phyloP scores from a whole-genome alignment of 23 tunicate species.

The Pegea sp. region DNA sequence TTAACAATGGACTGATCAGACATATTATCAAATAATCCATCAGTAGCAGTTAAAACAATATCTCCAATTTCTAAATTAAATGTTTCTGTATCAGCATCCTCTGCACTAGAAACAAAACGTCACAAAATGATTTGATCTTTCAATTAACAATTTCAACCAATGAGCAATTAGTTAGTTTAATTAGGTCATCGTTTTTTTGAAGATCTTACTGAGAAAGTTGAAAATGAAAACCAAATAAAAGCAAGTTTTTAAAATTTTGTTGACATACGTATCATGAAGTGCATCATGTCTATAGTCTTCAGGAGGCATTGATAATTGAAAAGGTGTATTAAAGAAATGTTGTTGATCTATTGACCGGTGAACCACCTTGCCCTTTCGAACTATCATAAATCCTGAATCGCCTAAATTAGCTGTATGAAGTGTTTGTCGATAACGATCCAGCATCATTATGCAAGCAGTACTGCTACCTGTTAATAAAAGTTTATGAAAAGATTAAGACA shows the following conservation, averaged over 20 bases:
- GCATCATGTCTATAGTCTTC: slow-evolving; percentile 42
- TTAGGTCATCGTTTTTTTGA: too few species aligned
- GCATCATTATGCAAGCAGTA: slow-evolving; percentile 85
- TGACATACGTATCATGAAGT: slow-evolving; percentile 38
- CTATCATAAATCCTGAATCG: slow-evolving; percentile 93
- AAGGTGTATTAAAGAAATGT: slow-evolving; percentile 93
- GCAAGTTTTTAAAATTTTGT: neutral
- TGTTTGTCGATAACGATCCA: slow-evolving; percentile 62
- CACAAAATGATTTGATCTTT: too few species aligned
- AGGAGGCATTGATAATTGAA: slow-evolving; percentile 86
- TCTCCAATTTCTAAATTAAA: slow-evolving; percentile 71
- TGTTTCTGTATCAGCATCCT: slow-evolving; percentile 60
- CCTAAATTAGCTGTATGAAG: slow-evolving; percentile 97
- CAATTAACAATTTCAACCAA: too few species aligned
- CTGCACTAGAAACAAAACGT: slow-evolving; percentile 33
- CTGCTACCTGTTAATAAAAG: slow-evolving; percentile 83
- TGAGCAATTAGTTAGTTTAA: too few species aligned
- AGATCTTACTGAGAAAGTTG: too few species aligned
- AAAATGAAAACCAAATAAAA: too few species aligned
- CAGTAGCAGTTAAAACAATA: slow-evolving; percentile 90
- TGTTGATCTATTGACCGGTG: slow-evolving; percentile 85
- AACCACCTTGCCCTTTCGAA: slow-evolving; percentile 72
- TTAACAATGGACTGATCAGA: slow-evolving; percentile 57
- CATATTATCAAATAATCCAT: slow-evolving; percentile 95
- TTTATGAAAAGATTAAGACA: too few species aligned